Evolutionary conservation across 1,140 invertebrate genomes (phyloP), one percentile per base, ranked within the genome.

Genomic region (Saccostrea echinata): DNA sequence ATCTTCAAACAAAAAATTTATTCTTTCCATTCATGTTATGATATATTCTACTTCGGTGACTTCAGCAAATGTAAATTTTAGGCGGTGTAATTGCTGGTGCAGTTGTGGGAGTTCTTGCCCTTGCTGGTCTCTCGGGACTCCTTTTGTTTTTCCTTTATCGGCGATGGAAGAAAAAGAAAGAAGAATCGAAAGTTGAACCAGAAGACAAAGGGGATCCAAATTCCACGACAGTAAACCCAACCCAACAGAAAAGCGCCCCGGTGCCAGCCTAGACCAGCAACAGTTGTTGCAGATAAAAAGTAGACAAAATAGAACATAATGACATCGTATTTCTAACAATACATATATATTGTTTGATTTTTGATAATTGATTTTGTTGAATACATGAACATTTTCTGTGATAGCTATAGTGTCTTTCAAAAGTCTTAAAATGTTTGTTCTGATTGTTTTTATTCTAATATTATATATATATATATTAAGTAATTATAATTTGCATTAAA

Each of bases 131-230:
- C 16, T 76, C 68, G 68, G 27, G 27, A 76, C 13, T 76, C 11
- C 68, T 76, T 16, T 8, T 27, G 6, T 76, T 76, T 76, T 76
- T 76, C 68, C 68, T 76, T 30, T 76, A 76, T 33, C 68, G 68
- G 68, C 68, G 68, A 76, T 76, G 68, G 68, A 76, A 64, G 57
- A 64, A 76, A 76, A 76, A 30, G 27, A 76, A 76, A 18, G 68
- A 76, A 16, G 68, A 76, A 18, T 30, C 27, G 9, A 76, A 76
- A 76, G 68, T 76, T 30, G 27, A 33, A 33, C 68, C 68, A 11
- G 68, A 76, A 16, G 27, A 33, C 24, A 76, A 76, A 30, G 68
- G 68, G 3, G 12, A 27, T 30, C 24, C 12, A 18, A 33, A 30
- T 30, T 16, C 27, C 27, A 27, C 16, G n/a, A 8, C 21, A n/a